Evolutionary conservation across 2,888 invertebrate genomes (phyloP).

Genomic region (Callinectes sapidus): DNA sequence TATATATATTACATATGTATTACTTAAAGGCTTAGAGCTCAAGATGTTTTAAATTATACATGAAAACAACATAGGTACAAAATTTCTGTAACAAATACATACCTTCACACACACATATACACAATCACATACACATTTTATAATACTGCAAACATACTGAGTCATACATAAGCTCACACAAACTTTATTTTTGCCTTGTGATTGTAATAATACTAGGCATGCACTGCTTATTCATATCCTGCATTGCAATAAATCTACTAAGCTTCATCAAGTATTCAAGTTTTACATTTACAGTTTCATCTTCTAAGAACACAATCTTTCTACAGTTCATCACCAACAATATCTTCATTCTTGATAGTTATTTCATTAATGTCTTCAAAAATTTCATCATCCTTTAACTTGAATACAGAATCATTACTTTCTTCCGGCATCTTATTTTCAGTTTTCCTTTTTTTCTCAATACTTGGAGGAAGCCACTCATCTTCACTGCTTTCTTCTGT

Average conservation of each 20-base stretch:
- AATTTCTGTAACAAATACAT: conserved; percentile 34
- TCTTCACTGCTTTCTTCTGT: conserved; percentile 16
- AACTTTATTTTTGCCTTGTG: background rate
- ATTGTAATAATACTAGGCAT: background rate
- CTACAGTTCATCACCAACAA: background rate
- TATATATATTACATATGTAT: no score
- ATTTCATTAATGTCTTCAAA: background rate
- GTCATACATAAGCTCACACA: background rate
- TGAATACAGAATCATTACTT: background rate
- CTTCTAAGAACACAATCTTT: background rate
- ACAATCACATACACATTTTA: background rate
- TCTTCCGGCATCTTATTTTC: background rate
- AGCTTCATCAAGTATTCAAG: background rate
- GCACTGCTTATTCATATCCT: background rate
- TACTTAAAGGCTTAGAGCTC: no score
- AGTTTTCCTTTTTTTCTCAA: background rate
- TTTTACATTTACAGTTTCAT: background rate
- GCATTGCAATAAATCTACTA: background rate
- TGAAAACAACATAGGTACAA: no score
- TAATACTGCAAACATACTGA: background rate
- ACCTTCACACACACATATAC: background rate
- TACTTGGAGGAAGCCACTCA: conserved; percentile 42
- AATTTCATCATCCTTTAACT: background rate
- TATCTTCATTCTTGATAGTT: background rate
- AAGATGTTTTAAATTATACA: no score